Base-by-base conservation (phyloP, 2,888 invertebrate genomes). In the Unio pictorum region DNA sequence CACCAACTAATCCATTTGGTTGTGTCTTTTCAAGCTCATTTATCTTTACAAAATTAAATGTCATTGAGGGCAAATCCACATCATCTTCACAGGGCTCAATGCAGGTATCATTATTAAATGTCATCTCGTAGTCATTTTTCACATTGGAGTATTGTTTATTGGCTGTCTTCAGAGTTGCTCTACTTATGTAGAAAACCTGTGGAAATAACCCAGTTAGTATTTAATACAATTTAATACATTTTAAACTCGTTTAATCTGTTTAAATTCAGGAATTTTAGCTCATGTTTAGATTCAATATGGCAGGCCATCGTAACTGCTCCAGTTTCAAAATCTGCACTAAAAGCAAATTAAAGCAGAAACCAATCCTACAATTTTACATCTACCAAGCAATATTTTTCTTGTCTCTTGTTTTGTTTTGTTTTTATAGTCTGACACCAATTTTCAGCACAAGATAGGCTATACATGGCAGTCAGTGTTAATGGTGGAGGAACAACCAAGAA, bases 121-220 rank as follows among this genome's bases (percentile, higher is more conserved):
- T 94, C 94, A 99, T 95, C 90, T 99, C 99, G 86, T 98, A 99
- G 88, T 99, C 98, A 88, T 98, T 97, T 79, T 95, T 95, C 8
- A 97, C 90, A 57, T 92, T 93, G 56, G 93, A 92, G 89, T 93
- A 99, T 86, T 95, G 94, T 87, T 97, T 98, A 90, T 99, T 98
- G 0, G 99, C 98, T 2, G 95, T 93, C 89, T 98, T 98, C n/a
- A 99, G 90, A 62, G 92, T 92, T 75, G 95, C 95, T 74, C 94
- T 94, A 61, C 95, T 94, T 74, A 99, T 93, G 88, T 93, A 96
- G 89, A 97, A 99, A 0, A 98, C 92, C 94, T 95, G 85, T 30
- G 88, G 86, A 73, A 64, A 54, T 1, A 7, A 17, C 8, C 0
- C 28, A 20, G 1, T 61, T 20, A 23, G 7, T 11, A 62, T 30